A percentile compares a stretch with the other conserved stretches of the same genome.
phyloP scores from a whole-genome alignment of 2,888 invertebrate genomes.

The Limnephilus marmoratus region DNA sequence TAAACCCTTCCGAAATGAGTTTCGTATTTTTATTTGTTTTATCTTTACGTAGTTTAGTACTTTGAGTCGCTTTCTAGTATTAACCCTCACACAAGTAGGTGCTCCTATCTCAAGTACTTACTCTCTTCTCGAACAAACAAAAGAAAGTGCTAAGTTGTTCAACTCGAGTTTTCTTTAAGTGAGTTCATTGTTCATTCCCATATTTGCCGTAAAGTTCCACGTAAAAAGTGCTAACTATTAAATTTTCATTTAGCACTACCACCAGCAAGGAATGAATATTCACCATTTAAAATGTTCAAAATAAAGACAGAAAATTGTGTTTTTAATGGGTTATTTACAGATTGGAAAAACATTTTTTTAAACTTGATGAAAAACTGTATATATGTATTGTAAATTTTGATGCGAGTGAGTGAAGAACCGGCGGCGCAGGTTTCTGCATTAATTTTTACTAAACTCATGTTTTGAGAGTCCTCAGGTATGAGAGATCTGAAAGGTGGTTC shows the following conservation, averaged over 20 bases:
- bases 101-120: background rate
- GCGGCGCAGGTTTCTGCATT: too few species aligned
- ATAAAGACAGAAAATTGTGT: too few species aligned
- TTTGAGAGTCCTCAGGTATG: too few species aligned
- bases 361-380: too few species aligned
- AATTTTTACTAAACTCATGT: too few species aligned
- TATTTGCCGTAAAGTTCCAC: background rate
- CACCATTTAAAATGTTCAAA: background rate
- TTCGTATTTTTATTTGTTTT: background rate
- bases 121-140: background rate
- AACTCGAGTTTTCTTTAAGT: constrained; percentile 29
- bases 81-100: background rate
- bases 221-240: background rate
- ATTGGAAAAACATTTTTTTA: background rate
- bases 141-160: constrained; percentile 32
- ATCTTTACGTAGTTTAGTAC: background rate
- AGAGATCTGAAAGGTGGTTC: too few species aligned
- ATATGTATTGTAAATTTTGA: too few species aligned
- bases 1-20: background rate
- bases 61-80: background rate
- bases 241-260: background rate
- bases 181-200: background rate
- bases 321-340: background rate
- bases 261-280: background rate
- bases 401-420: too few species aligned